phyloP scores from a whole-genome alignment of 2,797 vertebrate species.

The Sebastes taczanowskii region DNA sequence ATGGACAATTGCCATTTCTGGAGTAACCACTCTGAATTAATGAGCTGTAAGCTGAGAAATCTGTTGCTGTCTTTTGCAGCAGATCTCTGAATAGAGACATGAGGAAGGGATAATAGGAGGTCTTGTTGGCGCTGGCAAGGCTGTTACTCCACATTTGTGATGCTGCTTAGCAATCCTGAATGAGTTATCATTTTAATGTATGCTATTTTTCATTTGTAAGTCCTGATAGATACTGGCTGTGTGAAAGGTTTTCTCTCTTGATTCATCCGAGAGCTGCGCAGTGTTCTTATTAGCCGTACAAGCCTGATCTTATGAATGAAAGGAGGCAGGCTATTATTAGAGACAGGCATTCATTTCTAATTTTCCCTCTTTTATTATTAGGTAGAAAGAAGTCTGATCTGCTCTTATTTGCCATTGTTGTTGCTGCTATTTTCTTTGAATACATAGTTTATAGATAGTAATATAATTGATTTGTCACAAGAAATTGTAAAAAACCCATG shows the following conservation, averaged over 20 bases:
- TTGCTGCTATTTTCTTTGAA: background rate
- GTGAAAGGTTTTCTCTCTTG: background rate
- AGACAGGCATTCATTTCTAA: background rate
- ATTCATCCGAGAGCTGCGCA: background rate
- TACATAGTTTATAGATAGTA: background rate
- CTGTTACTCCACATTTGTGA: constrained; percentile 5
- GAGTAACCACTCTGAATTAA: constrained; percentile 36
- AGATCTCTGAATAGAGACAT: constrained; percentile 1
- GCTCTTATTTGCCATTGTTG: background rate
- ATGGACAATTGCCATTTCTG: constrained; percentile 25
- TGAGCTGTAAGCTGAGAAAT: constrained; percentile 39
- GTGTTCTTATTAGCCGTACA: background rate
- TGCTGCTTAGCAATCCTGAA: constrained; percentile 10
- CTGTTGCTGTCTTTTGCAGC: constrained; percentile 20
- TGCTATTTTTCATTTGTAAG: background rate
- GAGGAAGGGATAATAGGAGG: background rate
- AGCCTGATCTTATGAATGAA: background rate
- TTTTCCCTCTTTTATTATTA: background rate
- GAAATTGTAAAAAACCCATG: too few relatives aligned
- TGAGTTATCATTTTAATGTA: background rate
- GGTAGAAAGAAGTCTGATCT: background rate
- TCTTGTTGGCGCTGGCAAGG: background rate
- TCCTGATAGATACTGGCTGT: background rate
- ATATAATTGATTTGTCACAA: too few relatives aligned
- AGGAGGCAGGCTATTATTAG: background rate